A percentile compares a stretch with the other conserved stretches of the same genome.
Evolutionary conservation across 2,888 invertebrate genomes (phyloP).

Genomic region (Tenodera sinensis): DNA sequence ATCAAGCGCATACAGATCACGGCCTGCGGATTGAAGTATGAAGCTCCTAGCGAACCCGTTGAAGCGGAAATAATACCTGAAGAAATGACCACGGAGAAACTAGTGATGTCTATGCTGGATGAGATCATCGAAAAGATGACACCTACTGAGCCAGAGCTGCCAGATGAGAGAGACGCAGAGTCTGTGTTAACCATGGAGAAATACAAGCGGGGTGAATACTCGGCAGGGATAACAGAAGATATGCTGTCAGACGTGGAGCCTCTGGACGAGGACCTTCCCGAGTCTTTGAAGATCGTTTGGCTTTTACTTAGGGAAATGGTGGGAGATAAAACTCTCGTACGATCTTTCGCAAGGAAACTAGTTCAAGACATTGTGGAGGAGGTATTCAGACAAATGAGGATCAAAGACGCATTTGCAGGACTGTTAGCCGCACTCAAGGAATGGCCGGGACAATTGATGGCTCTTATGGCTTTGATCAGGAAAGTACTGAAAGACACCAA

Average conservation of each 20-base stretch:
- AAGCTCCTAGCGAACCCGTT: constrained; percentile 40
- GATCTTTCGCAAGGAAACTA: background rate
- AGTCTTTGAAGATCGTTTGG: background rate
- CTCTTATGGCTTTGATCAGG: background rate
- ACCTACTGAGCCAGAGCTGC: background rate
- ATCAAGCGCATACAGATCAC: constrained; percentile 21
- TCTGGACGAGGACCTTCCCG: background rate
- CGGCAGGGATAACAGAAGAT: background rate
- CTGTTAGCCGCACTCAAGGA: background rate
- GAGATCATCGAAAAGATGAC: background rate
- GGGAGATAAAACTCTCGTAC: background rate
- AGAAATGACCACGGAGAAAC: constrained; percentile 46
- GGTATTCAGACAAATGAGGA: background rate
- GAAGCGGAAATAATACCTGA: constrained; percentile 44
- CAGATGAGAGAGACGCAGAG: background rate
- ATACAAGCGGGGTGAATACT: background rate
- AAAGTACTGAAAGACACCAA: background rate
- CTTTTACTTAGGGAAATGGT: background rate
- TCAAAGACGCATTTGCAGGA: background rate
- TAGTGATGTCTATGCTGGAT: constrained; percentile 32
- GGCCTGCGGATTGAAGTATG: constrained; percentile 41
- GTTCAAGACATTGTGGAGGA: background rate
- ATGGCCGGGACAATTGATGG: background rate
- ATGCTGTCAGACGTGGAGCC: background rate
- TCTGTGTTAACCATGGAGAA: background rate